Evolutionary conservation across 2,888 invertebrate genomes (phyloP).

Genomic region (Eudemis profundana): DNA sequence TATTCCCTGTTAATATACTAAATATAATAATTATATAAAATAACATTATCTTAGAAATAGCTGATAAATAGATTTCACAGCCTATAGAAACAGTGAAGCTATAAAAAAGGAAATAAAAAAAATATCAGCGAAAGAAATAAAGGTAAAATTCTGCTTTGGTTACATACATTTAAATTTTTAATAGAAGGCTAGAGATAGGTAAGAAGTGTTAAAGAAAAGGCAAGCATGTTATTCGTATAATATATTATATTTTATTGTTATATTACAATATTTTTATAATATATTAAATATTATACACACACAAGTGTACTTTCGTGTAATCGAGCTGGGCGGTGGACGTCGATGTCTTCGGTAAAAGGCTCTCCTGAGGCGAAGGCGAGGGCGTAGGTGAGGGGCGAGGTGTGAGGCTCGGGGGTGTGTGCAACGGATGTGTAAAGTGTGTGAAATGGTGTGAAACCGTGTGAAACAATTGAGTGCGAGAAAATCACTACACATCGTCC

Average conservation of each 20-base stretch:
- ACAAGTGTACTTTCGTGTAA: background rate
- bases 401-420: background rate
- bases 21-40: too few species aligned
- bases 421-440: slow-evolving; percentile 6
- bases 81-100: background rate
- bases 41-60: too few species aligned
- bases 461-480: background rate
- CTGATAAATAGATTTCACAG: too few species aligned
- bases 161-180: background rate
- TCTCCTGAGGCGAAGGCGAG: background rate
- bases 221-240: background rate
- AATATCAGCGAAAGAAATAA: background rate
- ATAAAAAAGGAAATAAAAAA: background rate
- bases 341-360: background rate
- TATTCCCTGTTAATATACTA: background rate
- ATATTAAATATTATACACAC: slow-evolving; percentile 5
- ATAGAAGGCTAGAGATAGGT: background rate
- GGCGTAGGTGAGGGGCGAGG: background rate
- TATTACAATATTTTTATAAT: slow-evolving; percentile 23
- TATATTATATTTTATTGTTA: slow-evolving; percentile 23
- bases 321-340: background rate
- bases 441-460: background rate
- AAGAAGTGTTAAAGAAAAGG: slow-evolving; percentile 12
- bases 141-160: background rate
- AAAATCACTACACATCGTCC: background rate